Conservation (phyloP, 1,140 invertebrate species). For the Lepidotrigona ventralis region DNA sequence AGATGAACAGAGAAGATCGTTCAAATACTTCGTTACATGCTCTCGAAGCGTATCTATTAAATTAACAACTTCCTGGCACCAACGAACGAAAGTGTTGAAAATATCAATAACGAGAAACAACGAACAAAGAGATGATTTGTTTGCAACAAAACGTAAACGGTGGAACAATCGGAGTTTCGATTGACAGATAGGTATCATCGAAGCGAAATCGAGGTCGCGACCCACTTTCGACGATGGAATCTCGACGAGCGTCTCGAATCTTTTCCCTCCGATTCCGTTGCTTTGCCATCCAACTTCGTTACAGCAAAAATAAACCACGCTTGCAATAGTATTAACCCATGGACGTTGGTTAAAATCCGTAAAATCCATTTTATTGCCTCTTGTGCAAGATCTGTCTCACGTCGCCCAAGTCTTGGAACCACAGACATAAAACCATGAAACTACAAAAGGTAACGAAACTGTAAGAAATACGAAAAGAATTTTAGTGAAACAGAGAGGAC, state of each 20-base stretch:
- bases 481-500: too few species aligned
- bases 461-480: too few species aligned
- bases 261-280: conserved; percentile 30
- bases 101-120: neutral
- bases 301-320: conserved; percentile 6
- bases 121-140: neutral
- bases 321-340: neutral
- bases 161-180: conserved; percentile 46
- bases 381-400: neutral
- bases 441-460: too few species aligned
- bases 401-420: neutral
- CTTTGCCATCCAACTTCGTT: neutral
- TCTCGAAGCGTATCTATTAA: neutral
- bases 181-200: conserved; percentile 49
- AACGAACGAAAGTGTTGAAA: neutral
- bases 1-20: neutral
- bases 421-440: too few species aligned
- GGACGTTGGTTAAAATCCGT: neutral
- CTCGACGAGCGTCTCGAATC: conserved; percentile 32
- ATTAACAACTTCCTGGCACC: neutral
- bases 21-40: neutral
- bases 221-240: conserved; percentile 54
- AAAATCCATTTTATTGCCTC: neutral
- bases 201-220: conserved; percentile 55
- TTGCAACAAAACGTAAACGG: neutral